These are phyloP conservation scores for Psittacus erithacus DNA, from an alignment of 2,113 vertebrate genomes.

Conservation along the genomic window DNA sequence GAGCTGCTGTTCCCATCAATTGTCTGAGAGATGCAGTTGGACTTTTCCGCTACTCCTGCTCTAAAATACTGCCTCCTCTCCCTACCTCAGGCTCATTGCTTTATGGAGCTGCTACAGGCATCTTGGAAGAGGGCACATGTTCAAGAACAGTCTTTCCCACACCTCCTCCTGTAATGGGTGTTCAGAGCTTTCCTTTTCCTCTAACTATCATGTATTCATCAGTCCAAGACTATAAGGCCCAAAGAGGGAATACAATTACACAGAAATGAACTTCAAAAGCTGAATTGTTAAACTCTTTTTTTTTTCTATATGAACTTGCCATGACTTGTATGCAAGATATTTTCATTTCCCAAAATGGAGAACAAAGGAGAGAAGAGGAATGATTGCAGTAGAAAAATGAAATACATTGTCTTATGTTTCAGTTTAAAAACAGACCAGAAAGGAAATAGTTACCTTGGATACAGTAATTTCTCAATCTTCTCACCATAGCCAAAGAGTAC, in stretches of 20 bases:
- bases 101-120: background rate
- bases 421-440: background rate
- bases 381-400: background rate
- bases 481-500: background rate
- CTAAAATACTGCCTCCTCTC: background rate
- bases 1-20: background rate
- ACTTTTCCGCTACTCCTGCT: background rate
- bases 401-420: background rate
- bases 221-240: background rate
- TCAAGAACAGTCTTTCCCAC: background rate
- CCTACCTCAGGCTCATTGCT: background rate
- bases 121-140: background rate
- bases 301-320: background rate
- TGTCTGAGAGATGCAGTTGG: background rate
- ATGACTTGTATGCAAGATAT: background rate
- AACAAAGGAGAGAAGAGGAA: background rate
- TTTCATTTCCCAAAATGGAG: background rate
- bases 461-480: background rate
- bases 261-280: slow-evolving; percentile 7
- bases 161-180: background rate
- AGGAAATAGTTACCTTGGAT: background rate
- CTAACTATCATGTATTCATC: background rate
- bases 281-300: background rate
- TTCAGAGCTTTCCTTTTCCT: background rate
- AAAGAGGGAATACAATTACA: background rate